Evolutionary conservation across 2,113 vertebrate species (phyloP).

Genomic region (Ursus arctos): DNA sequence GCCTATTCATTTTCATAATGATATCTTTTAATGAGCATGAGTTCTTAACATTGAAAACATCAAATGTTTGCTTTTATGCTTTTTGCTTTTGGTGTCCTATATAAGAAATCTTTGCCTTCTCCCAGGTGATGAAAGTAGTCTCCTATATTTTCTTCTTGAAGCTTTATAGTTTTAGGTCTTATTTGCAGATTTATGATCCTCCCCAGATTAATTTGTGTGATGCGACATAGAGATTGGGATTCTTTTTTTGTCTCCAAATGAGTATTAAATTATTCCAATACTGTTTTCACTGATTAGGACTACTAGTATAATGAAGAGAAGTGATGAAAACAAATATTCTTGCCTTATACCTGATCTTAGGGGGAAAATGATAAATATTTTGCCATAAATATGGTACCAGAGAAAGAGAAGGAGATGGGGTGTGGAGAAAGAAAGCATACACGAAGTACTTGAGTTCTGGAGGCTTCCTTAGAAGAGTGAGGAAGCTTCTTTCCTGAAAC

Average conservation of each 20-base stretch:
- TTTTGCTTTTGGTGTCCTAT: not conserved
- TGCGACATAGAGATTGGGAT: not conserved
- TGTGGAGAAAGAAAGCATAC: too few species aligned
- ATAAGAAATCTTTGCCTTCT: not conserved
- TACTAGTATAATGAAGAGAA: not conserved
- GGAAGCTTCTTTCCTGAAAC: not conserved
- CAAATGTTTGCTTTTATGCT: not conserved
- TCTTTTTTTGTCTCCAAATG: not conserved
- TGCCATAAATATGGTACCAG: not conserved
- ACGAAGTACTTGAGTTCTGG: not conserved
- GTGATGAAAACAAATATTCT: not conserved
- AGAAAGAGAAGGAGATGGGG: not conserved
- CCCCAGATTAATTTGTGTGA: not conserved
- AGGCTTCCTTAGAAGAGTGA: not conserved
- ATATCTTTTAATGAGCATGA: not conserved
- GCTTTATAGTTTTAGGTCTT: not conserved
- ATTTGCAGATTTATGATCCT: not conserved
- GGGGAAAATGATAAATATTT: not conserved
- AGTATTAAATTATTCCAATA: not conserved
- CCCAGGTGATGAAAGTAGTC: not conserved
- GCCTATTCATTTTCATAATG: not conserved
- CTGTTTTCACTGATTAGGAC: not conserved
- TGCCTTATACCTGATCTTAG: not conserved
- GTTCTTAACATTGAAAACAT: not conserved
- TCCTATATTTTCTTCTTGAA: not conserved